Evolutionary conservation across 2,797 vertebrate genomes (phyloP), one percentile per base, ranked within the genome.

Genomic region (Synanceia verrucosa): DNA sequence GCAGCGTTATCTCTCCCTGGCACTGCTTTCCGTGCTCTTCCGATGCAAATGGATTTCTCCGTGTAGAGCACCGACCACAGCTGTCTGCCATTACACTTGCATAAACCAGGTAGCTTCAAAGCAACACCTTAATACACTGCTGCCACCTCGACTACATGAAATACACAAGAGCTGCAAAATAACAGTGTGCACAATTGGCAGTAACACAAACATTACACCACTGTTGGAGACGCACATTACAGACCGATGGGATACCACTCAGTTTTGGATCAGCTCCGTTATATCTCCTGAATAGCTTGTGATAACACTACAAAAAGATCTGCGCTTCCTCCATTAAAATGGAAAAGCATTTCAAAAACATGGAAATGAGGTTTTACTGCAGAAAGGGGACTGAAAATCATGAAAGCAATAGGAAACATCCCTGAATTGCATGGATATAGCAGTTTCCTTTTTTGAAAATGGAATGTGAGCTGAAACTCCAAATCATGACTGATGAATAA

Each of bases 21-120:
- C 85, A 73, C 75, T 18, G 63, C 80, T 83, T 80, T 58, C 79
- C 50, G 43, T 62, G 53, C 65, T 55, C 14, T 33, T 23, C 33
- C 65, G 8, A 68, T 71, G 68, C 77, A 86, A 91, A 89, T 83
- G 79, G 64, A 73, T 90, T 86, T 87, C 77, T 88, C 61, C 83
- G 86, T 73, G 87, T 69, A 51, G 65, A 77, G 81, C 53, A 3
- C 73, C 80, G 77, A 89, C 89, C 86, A 83, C 84, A 83, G 64
- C 70, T 16, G 53, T 11, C 71, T 67, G 57, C 81, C 79, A 78
- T 82, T 82, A 84, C 76, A 47, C 70, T 78, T 28, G 53, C 71
- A 77, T 55, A 80, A 85, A 76, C 70, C 73, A 60, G 55, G 59
- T 56, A 65, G 76, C 84, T 86, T 91, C 85, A 89, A 89, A 88